A percentile compares a stretch with the other conserved stretches of the same genome.
Evolutionary conservation across 2,888 invertebrate genomes (phyloP).

Genomic region (Nephrotoma flavescens): DNA sequence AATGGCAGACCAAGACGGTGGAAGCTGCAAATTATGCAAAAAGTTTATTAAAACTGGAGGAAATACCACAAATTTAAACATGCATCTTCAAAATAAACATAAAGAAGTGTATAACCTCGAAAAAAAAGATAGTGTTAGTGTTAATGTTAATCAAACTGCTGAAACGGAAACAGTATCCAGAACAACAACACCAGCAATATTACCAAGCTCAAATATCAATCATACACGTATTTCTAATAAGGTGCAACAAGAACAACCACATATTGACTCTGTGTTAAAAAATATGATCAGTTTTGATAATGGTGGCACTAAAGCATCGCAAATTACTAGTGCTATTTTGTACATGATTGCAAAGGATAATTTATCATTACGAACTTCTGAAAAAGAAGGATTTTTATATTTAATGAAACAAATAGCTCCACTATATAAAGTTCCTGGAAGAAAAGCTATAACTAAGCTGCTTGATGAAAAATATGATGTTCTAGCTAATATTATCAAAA

Average conservation of each 20-base stretch:
- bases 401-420: constrained; percentile 9
- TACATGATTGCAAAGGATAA: constrained; percentile 12
- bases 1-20: no score
- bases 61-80: no score
- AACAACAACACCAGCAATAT: neutral
- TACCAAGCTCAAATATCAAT: neutral
- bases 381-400: constrained; percentile 12
- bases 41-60: no score
- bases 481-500: neutral
- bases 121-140: no score
- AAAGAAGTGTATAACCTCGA: no score
- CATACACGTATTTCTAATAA: neutral
- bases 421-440: constrained; percentile 10
- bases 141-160: no score
- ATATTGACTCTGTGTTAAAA: neutral
- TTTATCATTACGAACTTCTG: constrained; percentile 8
- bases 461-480: neutral
- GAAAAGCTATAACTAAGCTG: neutral
- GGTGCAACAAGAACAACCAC: neutral
- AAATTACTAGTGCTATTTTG: constrained; percentile 9
- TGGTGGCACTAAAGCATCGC: neutral
- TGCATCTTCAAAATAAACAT: no score
- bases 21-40: no score
- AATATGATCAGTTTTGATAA: neutral
- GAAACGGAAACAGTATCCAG: no score